phyloP scores from a whole-genome alignment of 2,797 vertebrate genomes.

The Ibycter americanus region DNA sequence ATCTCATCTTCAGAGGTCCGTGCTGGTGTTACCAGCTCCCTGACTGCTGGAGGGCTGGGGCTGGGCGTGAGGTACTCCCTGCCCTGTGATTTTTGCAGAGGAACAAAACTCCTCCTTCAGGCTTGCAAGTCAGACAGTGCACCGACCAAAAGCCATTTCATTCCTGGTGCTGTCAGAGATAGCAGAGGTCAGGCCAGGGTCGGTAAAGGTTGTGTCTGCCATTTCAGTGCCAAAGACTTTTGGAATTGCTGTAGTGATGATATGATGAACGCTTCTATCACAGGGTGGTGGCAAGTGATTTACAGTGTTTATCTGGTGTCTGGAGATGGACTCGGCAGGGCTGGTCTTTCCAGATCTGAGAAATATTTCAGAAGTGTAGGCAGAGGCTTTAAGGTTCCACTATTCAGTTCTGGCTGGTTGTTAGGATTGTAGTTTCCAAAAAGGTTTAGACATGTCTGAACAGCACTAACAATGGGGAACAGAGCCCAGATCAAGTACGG shows the following conservation, averaged over 20 bases:
- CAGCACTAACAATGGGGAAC: not conserved
- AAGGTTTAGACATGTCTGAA: not conserved
- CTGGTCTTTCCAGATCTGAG: not conserved
- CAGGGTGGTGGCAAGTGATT: not conserved
- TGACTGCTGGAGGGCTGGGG: not conserved
- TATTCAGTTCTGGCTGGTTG: not conserved
- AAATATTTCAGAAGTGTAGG: not conserved
- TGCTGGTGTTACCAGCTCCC: not conserved
- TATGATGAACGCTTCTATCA: not conserved
- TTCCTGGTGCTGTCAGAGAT: not conserved
- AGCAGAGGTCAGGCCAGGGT: not conserved
- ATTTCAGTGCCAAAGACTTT: not conserved
- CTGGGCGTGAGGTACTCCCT: not conserved
- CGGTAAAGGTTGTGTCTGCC: not conserved
- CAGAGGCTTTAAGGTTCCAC: not conserved
- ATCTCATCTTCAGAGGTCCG: not conserved
- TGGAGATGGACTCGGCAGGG: not conserved
- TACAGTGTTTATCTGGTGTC: not conserved
- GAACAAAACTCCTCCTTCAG: not conserved
- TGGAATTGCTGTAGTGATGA: not conserved
- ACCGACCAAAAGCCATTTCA: not conserved
- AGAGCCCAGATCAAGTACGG: not conserved
- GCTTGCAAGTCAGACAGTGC: not conserved
- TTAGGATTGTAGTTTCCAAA: not conserved
- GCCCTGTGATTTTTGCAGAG: not conserved